Conservation (phyloP, 2,113 vertebrate species). For the Formicarius rufipectus region DNA sequence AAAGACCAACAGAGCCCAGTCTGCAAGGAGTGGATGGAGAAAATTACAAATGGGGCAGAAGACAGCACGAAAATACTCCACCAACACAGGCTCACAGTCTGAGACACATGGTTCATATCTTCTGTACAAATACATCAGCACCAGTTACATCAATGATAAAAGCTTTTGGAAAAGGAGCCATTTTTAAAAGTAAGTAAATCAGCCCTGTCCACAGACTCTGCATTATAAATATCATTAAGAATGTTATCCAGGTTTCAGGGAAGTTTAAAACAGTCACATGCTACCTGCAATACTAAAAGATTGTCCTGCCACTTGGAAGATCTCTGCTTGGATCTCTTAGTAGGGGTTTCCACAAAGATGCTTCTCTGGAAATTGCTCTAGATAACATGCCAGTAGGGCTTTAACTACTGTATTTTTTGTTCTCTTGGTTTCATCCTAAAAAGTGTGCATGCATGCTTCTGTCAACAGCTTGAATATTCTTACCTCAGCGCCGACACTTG, state of each 20-base stretch:
- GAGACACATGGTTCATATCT: background rate
- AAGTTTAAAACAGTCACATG: background rate
- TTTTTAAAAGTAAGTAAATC: background rate
- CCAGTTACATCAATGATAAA: accelerated
- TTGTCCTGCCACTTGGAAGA: background rate
- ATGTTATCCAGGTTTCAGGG: background rate
- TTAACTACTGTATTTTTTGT: background rate
- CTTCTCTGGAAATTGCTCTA: background rate
- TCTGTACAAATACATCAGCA: background rate
- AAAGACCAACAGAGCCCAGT: background rate
- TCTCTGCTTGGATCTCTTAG: background rate
- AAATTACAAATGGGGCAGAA: background rate
- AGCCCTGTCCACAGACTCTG: background rate
- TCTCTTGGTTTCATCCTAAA: background rate
- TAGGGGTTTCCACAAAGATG: background rate
- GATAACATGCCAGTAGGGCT: background rate
- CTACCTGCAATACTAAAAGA: background rate
- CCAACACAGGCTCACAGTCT: background rate
- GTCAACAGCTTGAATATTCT: background rate
- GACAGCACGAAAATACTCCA: background rate
- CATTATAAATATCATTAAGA: background rate
- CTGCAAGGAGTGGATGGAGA: background rate
- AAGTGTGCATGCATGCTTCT: background rate
- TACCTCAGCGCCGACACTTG: accelerated
- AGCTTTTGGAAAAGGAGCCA: background rate